Base-by-base conservation (phyloP, 2,888 invertebrate species). In the Sialis fuliginosa region DNA sequence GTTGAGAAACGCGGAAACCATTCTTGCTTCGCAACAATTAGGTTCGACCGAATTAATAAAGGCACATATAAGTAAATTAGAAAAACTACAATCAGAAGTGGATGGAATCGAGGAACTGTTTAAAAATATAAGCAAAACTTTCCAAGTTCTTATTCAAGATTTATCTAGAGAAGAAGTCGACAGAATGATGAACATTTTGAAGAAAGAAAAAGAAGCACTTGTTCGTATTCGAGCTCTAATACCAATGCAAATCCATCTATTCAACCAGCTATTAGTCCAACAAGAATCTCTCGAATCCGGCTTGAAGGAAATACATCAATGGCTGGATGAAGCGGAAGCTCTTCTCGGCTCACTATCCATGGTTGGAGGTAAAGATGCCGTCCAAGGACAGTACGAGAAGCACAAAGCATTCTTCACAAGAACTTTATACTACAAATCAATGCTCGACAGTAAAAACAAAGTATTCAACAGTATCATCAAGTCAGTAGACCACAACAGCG, bases 361-460 rank as follows among this genome's bases (percentile, higher is more conserved):
- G 1, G 69, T 73, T 4, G 79, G 75, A 4, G 77, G 77, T 52
- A 80, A 81, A 48, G 85, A 89, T 54, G 67, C 74, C 6, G 72
- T 88, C 35, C 79, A 85, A 53, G 75, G 77, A 32, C 79, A 84
- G 51, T 71, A 92, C 45, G 88, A 88, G 54, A 75, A 75, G 56
- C 80, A 93, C 59, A 89, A 89, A 57, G 72, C 77, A 7, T 91
- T 90, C 71, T 92, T 95, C 65, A 83, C 89, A 0, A 77, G 90
- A 48, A 86, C 83, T 0, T 75, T 89, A 0, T 91, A 92, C 65
- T 92, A 92, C 67, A 87, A 87, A 57, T 88, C 91, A 0, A 90
- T 92, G 85, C 63, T 95, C 49, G 93, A 93, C 58, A 91, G 89
- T 61, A 92, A 92, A 67, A 92, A 92, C 65, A 92, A 92, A 66